A percentile compares a stretch with the other conserved stretches of the same genome.
Conservation (phyloP, 1,140 invertebrate genomes). For the Anoplolepis gracilipes region DNA sequence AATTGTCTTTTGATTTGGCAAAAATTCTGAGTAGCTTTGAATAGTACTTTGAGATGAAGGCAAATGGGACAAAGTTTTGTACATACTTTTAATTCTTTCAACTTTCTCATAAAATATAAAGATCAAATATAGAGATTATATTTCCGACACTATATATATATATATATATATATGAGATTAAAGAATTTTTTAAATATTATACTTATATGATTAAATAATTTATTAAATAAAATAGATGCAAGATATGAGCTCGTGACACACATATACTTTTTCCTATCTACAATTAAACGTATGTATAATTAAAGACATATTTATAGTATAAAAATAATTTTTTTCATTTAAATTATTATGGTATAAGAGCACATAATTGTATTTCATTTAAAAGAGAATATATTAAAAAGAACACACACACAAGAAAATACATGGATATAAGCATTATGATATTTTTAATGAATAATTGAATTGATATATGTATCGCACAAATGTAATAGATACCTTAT, state of each 20-base stretch:
- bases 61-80: background rate
- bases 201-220: background rate
- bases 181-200: too few relatives aligned
- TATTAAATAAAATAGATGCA: background rate
- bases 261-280: background rate
- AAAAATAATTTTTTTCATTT: background rate
- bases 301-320: background rate
- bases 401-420: background rate
- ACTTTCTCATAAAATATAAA: background rate
- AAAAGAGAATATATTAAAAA: background rate
- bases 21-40: background rate
- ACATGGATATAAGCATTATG: background rate
- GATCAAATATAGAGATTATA: constrained; percentile 5
- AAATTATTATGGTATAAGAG: background rate
- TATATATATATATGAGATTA: too few relatives aligned
- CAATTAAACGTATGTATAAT: background rate
- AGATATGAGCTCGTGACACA: background rate
- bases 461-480: background rate
- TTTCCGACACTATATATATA: too few relatives aligned
- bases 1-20: constrained; percentile 70
- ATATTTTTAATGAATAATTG: background rate
- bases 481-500: constrained; percentile 89
- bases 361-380: background rate
- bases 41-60: constrained; percentile 15
- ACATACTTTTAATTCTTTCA: background rate